Evolutionary conservation across 1,140 invertebrate species (phyloP).

Genomic region (Piezodorus guildinii): DNA sequence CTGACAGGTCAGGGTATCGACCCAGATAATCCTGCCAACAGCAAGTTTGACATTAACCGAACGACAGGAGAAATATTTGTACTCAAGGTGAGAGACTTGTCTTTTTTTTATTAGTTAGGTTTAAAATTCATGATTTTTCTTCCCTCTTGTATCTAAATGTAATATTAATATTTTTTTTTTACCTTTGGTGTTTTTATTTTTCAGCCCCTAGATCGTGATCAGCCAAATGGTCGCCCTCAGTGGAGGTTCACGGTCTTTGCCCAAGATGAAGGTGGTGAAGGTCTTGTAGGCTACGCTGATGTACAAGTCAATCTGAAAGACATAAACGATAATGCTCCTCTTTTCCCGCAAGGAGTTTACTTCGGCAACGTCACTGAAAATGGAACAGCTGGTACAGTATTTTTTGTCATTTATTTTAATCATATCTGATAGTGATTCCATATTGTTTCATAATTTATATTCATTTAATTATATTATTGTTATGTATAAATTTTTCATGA

Average conservation of each 20-base stretch:
- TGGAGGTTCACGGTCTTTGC: conserved; percentile 96
- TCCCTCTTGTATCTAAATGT: no score
- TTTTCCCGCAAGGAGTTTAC: conserved; percentile 88
- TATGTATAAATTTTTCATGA: no score
- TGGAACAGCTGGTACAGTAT: conserved; percentile 63
- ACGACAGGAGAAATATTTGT: conserved; percentile 90
- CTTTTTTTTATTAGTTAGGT: no score
- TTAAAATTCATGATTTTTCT: no score
- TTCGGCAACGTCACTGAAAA: conserved; percentile 93
- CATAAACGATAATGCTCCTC: conserved; percentile 95
- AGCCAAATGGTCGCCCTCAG: conserved; percentile 86
- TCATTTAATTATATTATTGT: no score
- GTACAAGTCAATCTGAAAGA: conserved; percentile 95
- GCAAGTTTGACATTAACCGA: conserved; percentile 92
- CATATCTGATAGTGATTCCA: not conserved
- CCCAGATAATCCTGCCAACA: conserved; percentile 84
- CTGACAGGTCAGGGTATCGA: conserved; percentile 93
- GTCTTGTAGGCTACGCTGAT: conserved; percentile 93
- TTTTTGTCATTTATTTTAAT: conserved; percentile 12
- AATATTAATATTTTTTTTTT: no score
- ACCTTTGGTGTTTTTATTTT: conserved; percentile 24
- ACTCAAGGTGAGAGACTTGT: conserved; percentile 54
- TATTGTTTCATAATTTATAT: no score
- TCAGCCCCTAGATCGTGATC: conserved; percentile 89
- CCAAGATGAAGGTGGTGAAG: conserved; percentile 91